Conservation (phyloP, 2,888 invertebrate species). For the Drepana falcataria region DNA sequence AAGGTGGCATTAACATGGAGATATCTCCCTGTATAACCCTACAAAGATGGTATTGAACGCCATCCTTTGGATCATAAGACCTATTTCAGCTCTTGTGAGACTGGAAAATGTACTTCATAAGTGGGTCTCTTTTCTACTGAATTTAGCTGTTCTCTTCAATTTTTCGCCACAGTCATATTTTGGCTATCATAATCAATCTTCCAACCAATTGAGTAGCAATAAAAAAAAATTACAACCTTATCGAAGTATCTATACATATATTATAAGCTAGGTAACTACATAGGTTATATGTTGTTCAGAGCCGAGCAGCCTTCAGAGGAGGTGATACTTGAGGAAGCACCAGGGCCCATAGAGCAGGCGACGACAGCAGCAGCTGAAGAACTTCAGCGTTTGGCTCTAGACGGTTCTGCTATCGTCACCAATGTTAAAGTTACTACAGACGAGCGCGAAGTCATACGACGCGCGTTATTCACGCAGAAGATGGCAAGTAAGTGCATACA, state of each 20-base stretch:
- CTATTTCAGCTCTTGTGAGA: too few species aligned
- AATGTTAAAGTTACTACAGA: constrained; percentile 88
- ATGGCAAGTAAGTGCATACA: constrained; percentile 45
- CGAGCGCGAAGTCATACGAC: constrained; percentile 81
- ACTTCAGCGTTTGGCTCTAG: constrained; percentile 81
- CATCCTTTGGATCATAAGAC: too few species aligned
- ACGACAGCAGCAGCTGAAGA: constrained; percentile 81
- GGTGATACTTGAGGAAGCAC: constrained; percentile 59
- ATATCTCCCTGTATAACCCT: not conserved
- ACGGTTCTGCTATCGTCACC: constrained; percentile 86
- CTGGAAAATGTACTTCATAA: too few species aligned
- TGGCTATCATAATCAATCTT: too few species aligned
- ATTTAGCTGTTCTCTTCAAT: too few species aligned
- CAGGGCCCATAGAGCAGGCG: constrained; percentile 81
- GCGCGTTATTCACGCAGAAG: constrained; percentile 53
- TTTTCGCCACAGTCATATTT: too few species aligned
- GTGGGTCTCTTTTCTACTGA: too few species aligned
- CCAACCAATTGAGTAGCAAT: too few species aligned
- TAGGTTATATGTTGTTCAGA: constrained; percentile 25
- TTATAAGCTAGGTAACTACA: too few species aligned
- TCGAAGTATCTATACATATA: too few species aligned
- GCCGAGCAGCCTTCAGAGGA: constrained; percentile 62
- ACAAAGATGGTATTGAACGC: too few species aligned
- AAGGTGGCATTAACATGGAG: not conserved
- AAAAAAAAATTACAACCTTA: too few species aligned